These are phyloP conservation scores for Myotis pilosus DNA, from an alignment of 2,797 vertebrate genomes.

Conservation along the genomic window DNA sequence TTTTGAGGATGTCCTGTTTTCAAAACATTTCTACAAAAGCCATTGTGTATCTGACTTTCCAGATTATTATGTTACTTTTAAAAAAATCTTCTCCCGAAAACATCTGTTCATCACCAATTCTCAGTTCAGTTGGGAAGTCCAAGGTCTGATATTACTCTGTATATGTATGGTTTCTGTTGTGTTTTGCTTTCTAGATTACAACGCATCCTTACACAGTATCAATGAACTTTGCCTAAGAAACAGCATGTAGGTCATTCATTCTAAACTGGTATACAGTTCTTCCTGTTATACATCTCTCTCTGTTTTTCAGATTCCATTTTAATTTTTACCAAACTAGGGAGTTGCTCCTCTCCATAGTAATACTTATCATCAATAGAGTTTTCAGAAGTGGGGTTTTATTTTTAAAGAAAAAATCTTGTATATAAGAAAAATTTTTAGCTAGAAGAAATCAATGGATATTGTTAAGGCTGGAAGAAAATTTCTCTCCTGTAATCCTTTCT, in stretches of 20 bases:
- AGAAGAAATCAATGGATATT: neutral
- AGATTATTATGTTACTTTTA: neutral
- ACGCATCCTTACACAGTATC: neutral
- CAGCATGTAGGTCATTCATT: neutral
- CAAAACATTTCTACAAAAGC: neutral
- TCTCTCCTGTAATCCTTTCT: neutral
- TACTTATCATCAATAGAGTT: neutral
- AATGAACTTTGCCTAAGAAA: neutral
- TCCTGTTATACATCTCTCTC: neutral
- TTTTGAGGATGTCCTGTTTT: neutral
- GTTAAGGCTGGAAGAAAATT: neutral
- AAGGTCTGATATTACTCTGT: neutral
- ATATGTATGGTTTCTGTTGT: neutral
- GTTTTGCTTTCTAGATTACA: neutral
- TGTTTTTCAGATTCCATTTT: slow-evolving; percentile 12
- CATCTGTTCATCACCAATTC: neutral
- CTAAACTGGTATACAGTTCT: neutral
- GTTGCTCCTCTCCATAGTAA: neutral
- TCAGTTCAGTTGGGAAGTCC: neutral
- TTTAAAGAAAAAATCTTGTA: neutral
- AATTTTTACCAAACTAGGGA: neutral
- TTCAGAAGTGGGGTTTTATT: neutral
- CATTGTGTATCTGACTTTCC: neutral
- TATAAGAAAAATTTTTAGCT: neutral
- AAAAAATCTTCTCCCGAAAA: neutral